Percentiles rank a stretch among this genome's conserved stretches.
Conservation (phyloP, 1,140 invertebrate species). For the Drosophila simulans region DNA sequence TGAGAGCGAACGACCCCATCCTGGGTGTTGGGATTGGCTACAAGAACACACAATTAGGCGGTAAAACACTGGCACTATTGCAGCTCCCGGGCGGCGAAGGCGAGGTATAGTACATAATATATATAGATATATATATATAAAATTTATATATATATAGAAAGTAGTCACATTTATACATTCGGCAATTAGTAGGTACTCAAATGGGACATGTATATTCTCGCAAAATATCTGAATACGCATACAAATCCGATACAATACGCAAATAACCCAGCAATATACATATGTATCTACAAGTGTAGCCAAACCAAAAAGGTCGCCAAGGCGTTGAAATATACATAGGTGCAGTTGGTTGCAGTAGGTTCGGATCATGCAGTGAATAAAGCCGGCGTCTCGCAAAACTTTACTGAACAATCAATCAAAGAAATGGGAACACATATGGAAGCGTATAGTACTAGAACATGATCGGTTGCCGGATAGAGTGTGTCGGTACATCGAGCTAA, state of each 20-base stretch:
- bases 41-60: constrained; percentile 43
- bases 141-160: constrained; percentile 51
- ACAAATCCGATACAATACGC: constrained; percentile 17
- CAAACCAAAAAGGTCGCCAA: constrained; percentile 9
- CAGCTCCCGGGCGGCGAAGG: constrained; percentile 17
- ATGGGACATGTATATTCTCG: constrained; percentile 60
- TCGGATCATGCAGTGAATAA: constrained; percentile 24
- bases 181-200: constrained; percentile 16
- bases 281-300: constrained; percentile 3
- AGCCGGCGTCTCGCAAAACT: constrained; percentile 1
- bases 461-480: neutral
- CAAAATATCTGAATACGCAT: constrained; percentile 27
- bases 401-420: neutral
- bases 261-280: constrained; percentile 21
- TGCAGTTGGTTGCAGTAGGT: constrained; percentile 13
- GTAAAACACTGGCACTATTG: constrained; percentile 11
- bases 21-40: constrained; percentile 85
- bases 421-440: neutral
- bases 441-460: neutral
- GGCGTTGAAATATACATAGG: neutral
- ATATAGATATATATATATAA: neutral
- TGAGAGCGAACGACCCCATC: constrained; percentile 88
- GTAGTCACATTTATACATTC: constrained; percentile 21
- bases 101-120: constrained; percentile 41
- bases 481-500: neutral